Base-by-base conservation (phyloP, 2,797 vertebrate species). In the Acipenser oxyrinchus region DNA sequence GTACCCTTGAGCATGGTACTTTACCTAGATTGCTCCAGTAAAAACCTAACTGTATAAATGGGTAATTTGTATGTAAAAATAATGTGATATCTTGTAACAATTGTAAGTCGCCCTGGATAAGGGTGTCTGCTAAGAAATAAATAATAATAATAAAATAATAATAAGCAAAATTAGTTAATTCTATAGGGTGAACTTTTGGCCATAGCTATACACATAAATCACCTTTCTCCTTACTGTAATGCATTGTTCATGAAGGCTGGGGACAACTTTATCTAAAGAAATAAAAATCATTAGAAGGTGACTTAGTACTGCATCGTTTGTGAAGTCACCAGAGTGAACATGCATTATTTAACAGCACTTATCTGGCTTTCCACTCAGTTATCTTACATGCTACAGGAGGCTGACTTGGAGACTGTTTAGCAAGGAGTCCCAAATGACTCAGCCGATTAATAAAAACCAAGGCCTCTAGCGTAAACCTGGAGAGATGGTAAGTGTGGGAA, bases 361-460 rank as follows among this genome's bases (percentile, higher is more conserved):
- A 83, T 84, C 78, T 79, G 72, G 73, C 82, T 80, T 68, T 73
- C 70, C 74, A 70, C 75, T 76, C 75, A 1, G 57, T 78, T 79
- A 75, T 84, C 76, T 83, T 78, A 80, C 70, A 73, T 73, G 68
- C 72, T 61, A 81, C 77, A 82, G 78, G 72, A 69, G 73, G 75
- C 66, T 50, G 48, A 67, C 60, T 68, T 11, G 71, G 73, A 75
- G 79, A 81, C 75, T 55, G 63, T 70, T 70, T 70, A 71, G 70
- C 66, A 72, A 73, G 74, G 55, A 72, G 69, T 72, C 73, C 69
- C 77, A 62, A 62, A 77, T 63, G 71, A 68, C 78, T 77, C 67
- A 55, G 48, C 70, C 66, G 63, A 66, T 76, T 74, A 73, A 77
- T 78, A 80, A 83, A 82, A 83, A 74, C 70, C 18, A 10, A 6